Conservation (phyloP, 1,140 invertebrate species). For the Cydia pomonella region DNA sequence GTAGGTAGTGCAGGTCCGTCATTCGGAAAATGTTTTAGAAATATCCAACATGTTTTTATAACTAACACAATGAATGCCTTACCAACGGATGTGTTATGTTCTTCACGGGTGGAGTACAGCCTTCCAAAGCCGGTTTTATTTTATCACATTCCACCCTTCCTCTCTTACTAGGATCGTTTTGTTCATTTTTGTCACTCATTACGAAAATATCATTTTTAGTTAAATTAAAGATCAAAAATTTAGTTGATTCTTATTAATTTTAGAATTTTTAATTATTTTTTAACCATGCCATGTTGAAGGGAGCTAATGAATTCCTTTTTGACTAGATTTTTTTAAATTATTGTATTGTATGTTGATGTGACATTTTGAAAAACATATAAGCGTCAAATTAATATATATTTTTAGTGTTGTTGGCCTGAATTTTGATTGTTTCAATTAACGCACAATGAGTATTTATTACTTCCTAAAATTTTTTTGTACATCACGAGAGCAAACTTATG, state of each 20-base stretch:
- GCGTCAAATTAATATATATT: background rate
- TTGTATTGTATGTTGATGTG: background rate
- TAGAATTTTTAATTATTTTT: background rate
- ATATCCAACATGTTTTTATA: no score
- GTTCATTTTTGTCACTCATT: constrained; percentile 56
- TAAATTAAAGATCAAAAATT: constrained; percentile 35
- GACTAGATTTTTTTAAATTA: background rate
- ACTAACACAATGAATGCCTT: constrained; percentile 18
- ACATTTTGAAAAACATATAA: background rate
- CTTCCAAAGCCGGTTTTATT: background rate
- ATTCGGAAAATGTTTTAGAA: no score
- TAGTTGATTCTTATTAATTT: background rate
- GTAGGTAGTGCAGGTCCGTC: background rate
- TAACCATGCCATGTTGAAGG: background rate
- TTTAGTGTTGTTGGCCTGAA: no score
- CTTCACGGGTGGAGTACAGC: constrained; percentile 45
- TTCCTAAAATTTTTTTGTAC: no score
- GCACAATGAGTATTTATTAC: no score
- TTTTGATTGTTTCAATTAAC: no score
- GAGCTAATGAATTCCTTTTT: background rate
- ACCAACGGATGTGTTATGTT: constrained; percentile 73
- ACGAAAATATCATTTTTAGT: constrained; percentile 41
- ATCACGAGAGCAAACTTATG: no score
- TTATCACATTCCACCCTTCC: constrained; percentile 48
- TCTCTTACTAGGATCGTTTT: constrained; percentile 44